Evolutionary conservation across 2,113 vertebrate species (phyloP), one percentile per base, ranked within the genome.

Genomic region (Nipponia nippon): DNA sequence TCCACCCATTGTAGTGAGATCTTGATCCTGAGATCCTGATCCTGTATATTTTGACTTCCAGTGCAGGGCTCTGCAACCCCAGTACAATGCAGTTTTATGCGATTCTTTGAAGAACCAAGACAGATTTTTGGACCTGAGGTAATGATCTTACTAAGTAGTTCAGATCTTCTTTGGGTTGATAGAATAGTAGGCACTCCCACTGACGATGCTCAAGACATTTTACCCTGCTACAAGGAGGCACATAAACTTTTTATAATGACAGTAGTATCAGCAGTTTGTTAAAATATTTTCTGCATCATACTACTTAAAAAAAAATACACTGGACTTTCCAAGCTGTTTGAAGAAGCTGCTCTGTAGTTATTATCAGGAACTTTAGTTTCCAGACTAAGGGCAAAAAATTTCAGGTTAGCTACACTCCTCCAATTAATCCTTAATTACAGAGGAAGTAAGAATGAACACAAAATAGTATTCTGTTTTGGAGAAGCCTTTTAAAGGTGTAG

Each of bases 51-150:
- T 71, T 77, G n/a, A 3, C 16, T 81, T 81, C 11, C 22, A 72
- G 23, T 50, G 21, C 2, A 11, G 27, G 14, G 30, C 17, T 62
- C 5, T 36, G 29, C 1, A 2, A 52, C 6, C 1, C 47, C 25
- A n/a, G 30, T 30, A 36, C 5, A 69, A 21, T 34, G 22, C 3
- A 65, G 32, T 36, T 80, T 71, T 67, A 14, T 67, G 16, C 67
- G 47, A 63, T 79, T 44, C 7, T 72, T 72, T 77, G 27, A 38
- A 90, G 40, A 80, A 76, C 4, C 11, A 63, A 55, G 47, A 44
- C 30, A 47, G 17, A 47, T 47, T 66, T 80, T 47, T 70, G 32
- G 40, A 71, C 16, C 4, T 23, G 13, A 88, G 18, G 34, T 65
- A 55, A 65, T 26, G 27, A 13, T n/a, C 27, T 38, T 75, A 38